Percentiles rank a stretch among this genome's conserved stretches.
Evolutionary conservation across 2,888 invertebrate species (phyloP).

Genomic region (Lasioglossum lativentre): DNA sequence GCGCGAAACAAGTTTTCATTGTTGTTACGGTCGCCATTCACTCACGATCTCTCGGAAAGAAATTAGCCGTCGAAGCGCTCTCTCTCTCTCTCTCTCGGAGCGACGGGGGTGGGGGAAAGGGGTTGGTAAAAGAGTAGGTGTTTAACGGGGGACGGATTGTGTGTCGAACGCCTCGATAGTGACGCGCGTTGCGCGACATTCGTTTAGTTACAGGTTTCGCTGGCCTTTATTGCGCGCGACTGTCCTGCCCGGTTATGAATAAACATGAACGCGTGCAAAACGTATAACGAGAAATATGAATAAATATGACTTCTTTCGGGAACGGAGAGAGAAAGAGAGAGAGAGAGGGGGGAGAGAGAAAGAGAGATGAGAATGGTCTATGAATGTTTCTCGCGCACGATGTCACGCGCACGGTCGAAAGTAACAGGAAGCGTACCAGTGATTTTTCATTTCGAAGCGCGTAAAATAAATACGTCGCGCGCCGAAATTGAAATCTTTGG

Average conservation of each 20-base stretch:
- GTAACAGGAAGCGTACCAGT: constrained; percentile 45
- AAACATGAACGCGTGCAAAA: constrained; percentile 61
- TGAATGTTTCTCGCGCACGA: constrained; percentile 42
- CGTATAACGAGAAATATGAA: constrained; percentile 65
- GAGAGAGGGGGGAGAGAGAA: background rate
- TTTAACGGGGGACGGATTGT: constrained; percentile 20
- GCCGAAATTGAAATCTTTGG: constrained; percentile 52
- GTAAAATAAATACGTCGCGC: constrained; percentile 42
- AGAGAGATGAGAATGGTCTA: constrained; percentile 27
- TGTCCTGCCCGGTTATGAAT: constrained; percentile 44
- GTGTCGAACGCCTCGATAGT: constrained; percentile 21
- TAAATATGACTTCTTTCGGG: constrained; percentile 61
- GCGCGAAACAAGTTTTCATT: constrained; percentile 42
- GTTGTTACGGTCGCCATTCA: constrained; percentile 20
- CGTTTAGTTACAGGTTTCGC: constrained; percentile 41
- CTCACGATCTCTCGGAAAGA: constrained; percentile 29
- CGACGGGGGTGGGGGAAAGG: background rate
- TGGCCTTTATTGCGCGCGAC: constrained; percentile 41
- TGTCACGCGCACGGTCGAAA: constrained; percentile 13
- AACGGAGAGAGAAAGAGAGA: background rate
- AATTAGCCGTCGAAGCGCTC: constrained; percentile 41
- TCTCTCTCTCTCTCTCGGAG: background rate
- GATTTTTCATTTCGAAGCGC: constrained; percentile 62
- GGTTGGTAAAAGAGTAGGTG: background rate
- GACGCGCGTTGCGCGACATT: constrained; percentile 14